These are phyloP conservation scores for Tragelaphus imberbis DNA, from an alignment of 2,113 vertebrate genomes.

Conservation along the genomic window DNA sequence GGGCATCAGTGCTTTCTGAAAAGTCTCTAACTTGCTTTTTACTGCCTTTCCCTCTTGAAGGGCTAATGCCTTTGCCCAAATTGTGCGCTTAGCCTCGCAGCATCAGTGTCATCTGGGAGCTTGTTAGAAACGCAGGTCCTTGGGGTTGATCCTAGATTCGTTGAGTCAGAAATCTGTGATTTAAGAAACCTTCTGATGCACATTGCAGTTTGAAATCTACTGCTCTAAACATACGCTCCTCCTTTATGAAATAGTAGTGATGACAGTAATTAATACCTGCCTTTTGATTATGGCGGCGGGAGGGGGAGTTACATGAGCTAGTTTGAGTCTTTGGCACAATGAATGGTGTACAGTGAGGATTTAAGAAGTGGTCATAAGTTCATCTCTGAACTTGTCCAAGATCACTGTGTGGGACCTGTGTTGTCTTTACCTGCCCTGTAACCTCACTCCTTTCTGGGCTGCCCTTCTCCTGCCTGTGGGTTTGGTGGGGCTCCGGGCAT, in stretches of 20 bases:
- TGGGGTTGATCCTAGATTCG: neutral
- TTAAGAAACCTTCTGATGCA: neutral
- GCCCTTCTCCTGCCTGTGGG: neutral
- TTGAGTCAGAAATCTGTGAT: neutral
- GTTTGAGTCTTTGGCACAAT: neutral
- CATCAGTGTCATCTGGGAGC: neutral
- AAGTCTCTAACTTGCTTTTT: neutral
- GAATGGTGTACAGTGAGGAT: neutral
- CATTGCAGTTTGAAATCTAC: neutral
- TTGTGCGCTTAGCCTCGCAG: neutral
- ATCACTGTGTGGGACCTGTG: accelerated
- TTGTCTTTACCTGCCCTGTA: neutral
- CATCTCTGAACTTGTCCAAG: neutral
- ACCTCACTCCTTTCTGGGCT: neutral
- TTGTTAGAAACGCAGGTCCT: neutral
- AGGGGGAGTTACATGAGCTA: neutral
- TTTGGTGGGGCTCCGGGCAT: neutral
- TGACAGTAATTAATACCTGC: neutral
- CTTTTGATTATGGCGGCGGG: neutral
- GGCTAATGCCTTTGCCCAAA: neutral
- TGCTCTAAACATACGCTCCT: neutral
- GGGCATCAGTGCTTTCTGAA: neutral
- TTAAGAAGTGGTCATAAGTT: neutral
- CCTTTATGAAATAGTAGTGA: neutral
- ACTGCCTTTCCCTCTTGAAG: neutral